Percentiles rank a stretch among this genome's conserved stretches.
These are phyloP conservation scores for Pseudomyrmex sp. DNA, from an alignment of 1,140 invertebrate genomes.

Conservation along the genomic window DNA sequence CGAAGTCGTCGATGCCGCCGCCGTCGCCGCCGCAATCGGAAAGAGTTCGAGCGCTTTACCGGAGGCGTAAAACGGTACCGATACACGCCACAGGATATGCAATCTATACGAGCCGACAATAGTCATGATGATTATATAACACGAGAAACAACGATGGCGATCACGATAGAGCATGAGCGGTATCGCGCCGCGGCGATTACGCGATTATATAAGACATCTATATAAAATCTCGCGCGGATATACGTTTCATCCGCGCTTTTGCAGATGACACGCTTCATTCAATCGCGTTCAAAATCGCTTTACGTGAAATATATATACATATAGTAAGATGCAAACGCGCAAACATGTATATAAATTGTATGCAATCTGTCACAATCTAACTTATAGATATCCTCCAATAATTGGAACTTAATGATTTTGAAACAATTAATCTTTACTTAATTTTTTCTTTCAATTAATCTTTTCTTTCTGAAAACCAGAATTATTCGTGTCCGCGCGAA, in stretches of 20 bases:
- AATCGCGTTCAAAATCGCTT: not conserved
- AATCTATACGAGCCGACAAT: conserved; percentile 41
- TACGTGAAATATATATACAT: not conserved
- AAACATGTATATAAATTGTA: too few relatives aligned
- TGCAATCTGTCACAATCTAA: too few relatives aligned
- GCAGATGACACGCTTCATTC: not conserved
- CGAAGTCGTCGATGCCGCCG: conserved; percentile 31
- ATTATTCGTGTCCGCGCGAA: too few relatives aligned
- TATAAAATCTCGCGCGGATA: conserved; percentile 31
- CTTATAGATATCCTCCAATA: too few relatives aligned
- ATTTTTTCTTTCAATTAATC: too few relatives aligned
- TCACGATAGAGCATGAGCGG: conserved; percentile 16
- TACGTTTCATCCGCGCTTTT: not conserved
- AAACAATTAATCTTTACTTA: too few relatives aligned
- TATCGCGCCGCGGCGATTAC: conserved; percentile 28
- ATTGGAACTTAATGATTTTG: too few relatives aligned
- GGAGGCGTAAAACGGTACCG: conserved; percentile 46
- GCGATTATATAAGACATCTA: conserved; percentile 37
- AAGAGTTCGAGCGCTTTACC: conserved; percentile 11
- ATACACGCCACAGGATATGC: conserved; percentile 30
- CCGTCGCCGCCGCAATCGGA: conserved; percentile 22
- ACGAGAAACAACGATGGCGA: conserved; percentile 48
- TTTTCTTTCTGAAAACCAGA: too few relatives aligned
- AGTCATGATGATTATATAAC: conserved; percentile 57
- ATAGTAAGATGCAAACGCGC: not conserved